Percentiles rank a stretch among this genome's conserved stretches.
Evolutionary conservation across 2,797 vertebrate genomes (phyloP).

Genomic region (Lagorchestes hirsutus): DNA sequence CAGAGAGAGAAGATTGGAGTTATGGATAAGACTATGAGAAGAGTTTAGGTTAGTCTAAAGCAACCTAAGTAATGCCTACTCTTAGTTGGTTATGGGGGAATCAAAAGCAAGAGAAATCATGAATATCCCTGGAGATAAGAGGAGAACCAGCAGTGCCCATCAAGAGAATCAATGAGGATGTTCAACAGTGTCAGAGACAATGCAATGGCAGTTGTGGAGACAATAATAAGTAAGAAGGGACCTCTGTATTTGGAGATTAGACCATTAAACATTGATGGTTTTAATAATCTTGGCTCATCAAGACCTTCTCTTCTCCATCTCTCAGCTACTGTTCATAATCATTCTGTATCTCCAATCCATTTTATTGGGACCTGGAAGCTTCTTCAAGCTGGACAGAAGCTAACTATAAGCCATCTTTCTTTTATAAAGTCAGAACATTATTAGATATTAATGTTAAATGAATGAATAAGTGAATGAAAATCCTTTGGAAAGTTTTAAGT

Average conservation of each 20-base stretch:
- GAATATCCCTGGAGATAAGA: not conserved
- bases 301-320: not conserved
- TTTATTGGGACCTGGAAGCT: not conserved
- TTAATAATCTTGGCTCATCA: too few relatives aligned
- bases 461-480: constrained; percentile 19
- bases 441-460: not conserved
- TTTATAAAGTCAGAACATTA: not conserved
- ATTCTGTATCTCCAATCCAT: not conserved
- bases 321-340: not conserved
- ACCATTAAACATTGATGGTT: not conserved
- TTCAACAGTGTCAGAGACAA: not conserved
- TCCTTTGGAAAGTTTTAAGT: not conserved
- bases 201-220: too few relatives aligned
- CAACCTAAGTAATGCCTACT: not conserved
- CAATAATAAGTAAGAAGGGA: not conserved
- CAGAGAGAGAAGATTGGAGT: not conserved
- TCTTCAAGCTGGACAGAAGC: not conserved
- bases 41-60: not conserved
- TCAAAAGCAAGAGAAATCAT: not conserved
- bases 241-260: too few relatives aligned
- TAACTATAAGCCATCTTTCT: not conserved
- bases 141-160: not conserved
- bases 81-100: not conserved
- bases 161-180: not conserved
- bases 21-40: not conserved